Base-by-base conservation (phyloP, 2,888 invertebrate species). In the Netelia inedita region DNA sequence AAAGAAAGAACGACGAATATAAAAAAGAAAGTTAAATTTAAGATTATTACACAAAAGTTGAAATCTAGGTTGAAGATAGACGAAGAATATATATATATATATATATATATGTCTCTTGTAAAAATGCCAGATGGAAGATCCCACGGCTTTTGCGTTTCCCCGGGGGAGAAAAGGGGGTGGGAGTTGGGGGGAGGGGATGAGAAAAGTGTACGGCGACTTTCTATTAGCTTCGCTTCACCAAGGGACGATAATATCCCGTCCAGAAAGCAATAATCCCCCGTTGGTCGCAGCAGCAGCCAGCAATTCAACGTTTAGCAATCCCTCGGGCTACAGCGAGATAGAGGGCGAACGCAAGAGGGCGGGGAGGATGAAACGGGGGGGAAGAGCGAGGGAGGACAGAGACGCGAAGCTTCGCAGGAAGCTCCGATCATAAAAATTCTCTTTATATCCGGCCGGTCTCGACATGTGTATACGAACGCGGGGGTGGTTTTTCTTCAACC, bases 371-470 rank as follows among this genome's bases (percentile, higher is more conserved):
- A 53, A 74, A 66, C 63, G 63, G 63, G 55, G 28, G 21, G 14
- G 61, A 14, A 46, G 46, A 46, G 55, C 19, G 8, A 65, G 61
- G 19, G 11, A 61, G 10, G 65, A 53, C 35, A 35, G 55, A 75
- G 75, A 75, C 19, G 19, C 75, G 50, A 19, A n/a, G 11, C 63
- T 46, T 19, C 35, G n/a, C 41, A 21, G 23, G 19, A 35, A 80
- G 72, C 80, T 80, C 61, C 61, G 80, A 81, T 84, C 76, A 80
- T 81, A 84, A 84, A 84, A 84, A 84, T 84, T 84, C 84, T 84
- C 84, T 84, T 84, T 84, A 81, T 81, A 80, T 80, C 72, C 61
- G 65, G 41, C 10, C 68, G 46, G 53, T 75, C 43, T 28, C 55
- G 72, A 66, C 61, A 59, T 66, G 53, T 28, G 61, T 55, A 61